Conservation (phyloP, 2,113 vertebrate genomes). For the Cyprinodon variegatus region DNA sequence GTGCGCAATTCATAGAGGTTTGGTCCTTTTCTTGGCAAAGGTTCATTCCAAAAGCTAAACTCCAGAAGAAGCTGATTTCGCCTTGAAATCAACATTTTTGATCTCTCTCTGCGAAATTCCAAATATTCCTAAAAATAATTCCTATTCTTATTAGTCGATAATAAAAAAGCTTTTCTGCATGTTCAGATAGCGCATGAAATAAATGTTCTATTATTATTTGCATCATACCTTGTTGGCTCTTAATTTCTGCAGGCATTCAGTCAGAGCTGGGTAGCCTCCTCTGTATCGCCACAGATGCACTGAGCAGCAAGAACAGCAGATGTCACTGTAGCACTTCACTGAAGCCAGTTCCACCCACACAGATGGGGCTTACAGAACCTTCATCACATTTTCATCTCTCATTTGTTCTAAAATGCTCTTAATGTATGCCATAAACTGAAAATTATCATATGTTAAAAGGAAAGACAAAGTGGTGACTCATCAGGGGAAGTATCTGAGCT, state of each 20-base stretch:
- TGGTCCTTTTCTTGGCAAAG: slow-evolving; percentile 85
- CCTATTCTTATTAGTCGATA: neutral
- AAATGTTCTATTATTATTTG: neutral
- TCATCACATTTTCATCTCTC: neutral
- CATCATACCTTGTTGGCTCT: slow-evolving; percentile 85
- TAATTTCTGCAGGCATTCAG: slow-evolving; percentile 89
- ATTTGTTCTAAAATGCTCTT: neutral
- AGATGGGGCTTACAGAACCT: neutral
- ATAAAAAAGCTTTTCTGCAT: neutral
- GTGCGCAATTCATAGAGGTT: slow-evolving; percentile 93
- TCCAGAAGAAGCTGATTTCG: slow-evolving; percentile 93
- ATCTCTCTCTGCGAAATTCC: slow-evolving; percentile 89
- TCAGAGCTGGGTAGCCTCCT: slow-evolving; percentile 92
- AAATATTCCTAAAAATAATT: slow-evolving; percentile 83
- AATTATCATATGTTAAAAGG: slow-evolving; percentile 13
- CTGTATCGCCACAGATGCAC: slow-evolving; percentile 96
- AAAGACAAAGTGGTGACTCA: slow-evolving; percentile 17
- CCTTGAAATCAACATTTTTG: slow-evolving; percentile 90
- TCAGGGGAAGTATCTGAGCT: neutral
- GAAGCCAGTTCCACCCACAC: slow-evolving; percentile 21
- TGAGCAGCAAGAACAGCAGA: slow-evolving; percentile 75
- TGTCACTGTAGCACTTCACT: slow-evolving; percentile 59
- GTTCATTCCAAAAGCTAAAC: slow-evolving; percentile 99
- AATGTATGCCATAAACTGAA: slow-evolving; percentile 2
- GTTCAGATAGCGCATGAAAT: neutral